Evolutionary conservation across 2,888 invertebrate genomes (phyloP).

Genomic region (Caenorhabditis sinica): DNA sequence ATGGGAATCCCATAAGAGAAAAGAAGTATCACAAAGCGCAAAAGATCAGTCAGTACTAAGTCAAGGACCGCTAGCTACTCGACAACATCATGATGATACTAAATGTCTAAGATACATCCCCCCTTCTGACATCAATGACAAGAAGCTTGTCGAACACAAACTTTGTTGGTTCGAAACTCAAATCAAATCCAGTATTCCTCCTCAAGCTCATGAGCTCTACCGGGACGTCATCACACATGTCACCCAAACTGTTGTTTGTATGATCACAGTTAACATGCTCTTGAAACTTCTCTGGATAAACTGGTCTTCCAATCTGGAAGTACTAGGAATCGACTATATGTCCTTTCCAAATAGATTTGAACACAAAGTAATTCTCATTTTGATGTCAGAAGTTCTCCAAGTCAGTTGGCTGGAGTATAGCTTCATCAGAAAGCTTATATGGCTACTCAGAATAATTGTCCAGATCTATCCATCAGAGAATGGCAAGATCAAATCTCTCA

Average conservation of each 20-base stretch:
- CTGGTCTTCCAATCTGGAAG: neutral
- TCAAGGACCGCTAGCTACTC: neutral
- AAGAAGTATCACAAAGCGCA: neutral
- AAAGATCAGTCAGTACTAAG: neutral
- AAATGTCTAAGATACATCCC: neutral
- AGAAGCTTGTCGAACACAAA: conserved; percentile 1
- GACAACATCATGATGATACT: neutral
- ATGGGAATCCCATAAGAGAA: neutral
- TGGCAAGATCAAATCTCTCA: neutral
- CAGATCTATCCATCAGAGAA: neutral
- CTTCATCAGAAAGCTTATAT: neutral
- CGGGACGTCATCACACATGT: too few relatives aligned
- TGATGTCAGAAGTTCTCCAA: conserved; percentile 2
- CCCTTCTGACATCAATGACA: neutral
- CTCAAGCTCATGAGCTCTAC: conserved; percentile 61
- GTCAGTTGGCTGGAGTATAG: neutral
- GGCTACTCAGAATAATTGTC: conserved; percentile 7
- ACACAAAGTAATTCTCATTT: too few relatives aligned
- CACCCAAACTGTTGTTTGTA: too few relatives aligned
- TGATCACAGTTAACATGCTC: too few relatives aligned
- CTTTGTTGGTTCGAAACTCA: neutral
- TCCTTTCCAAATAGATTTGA: conserved; percentile 75
- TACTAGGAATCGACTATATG: conserved; percentile 83
- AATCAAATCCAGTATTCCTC: conserved; percentile 47
- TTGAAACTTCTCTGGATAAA: too few relatives aligned